These are phyloP conservation scores for Amphipyra tragopoginis DNA, from an alignment of 2,888 invertebrate species.

Conservation along the genomic window DNA sequence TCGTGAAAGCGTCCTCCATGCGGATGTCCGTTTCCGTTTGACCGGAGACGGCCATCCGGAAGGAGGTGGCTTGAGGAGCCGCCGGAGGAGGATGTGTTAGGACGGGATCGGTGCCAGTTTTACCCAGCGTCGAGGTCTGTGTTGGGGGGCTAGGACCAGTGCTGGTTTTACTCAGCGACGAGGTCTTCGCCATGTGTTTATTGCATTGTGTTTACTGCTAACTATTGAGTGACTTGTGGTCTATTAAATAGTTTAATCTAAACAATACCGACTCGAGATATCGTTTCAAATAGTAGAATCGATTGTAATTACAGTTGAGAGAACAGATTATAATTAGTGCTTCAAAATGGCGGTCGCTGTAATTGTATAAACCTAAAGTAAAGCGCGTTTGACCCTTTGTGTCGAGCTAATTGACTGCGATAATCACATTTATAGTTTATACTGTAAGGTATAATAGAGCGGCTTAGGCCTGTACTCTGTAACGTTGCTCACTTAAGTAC, in stretches of 20 bases:
- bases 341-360: conserved; percentile 4
- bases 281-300: background rate
- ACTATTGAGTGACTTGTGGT: background rate
- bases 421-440: conserved; percentile 32
- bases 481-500: background rate
- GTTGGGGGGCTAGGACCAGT: no score
- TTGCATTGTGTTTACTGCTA: background rate
- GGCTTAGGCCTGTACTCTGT: background rate
- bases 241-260: background rate
- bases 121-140: no score
- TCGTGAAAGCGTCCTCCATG: no score
- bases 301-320: conserved; percentile 8
- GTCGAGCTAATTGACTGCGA: conserved; percentile 45
- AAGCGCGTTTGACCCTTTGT: conserved; percentile 39
- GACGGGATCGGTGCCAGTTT: no score
- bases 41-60: no score
- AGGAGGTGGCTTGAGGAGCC: no score
- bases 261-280: background rate
- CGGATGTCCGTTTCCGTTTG: no score
- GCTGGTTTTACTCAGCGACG: no score
- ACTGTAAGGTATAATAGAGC: background rate
- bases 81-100: no score
- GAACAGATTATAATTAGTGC: conserved; percentile 11
- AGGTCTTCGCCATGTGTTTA: background rate
- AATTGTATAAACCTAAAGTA: conserved; percentile 30